Base-by-base conservation (phyloP, 2,797 vertebrate genomes). In the Mionectes olivaceus region DNA sequence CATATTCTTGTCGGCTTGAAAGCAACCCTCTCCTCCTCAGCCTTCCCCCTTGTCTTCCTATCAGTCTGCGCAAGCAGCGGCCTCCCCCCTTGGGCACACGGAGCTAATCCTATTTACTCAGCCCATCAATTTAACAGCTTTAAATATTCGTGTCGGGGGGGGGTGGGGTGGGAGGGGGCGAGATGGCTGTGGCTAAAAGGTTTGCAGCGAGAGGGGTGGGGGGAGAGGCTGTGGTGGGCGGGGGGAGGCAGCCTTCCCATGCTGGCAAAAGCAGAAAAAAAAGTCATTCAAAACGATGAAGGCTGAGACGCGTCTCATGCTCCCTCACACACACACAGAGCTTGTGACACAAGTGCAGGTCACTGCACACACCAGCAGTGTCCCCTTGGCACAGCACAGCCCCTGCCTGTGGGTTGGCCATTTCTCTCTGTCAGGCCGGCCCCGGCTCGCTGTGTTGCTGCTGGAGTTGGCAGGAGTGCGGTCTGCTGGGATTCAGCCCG, bases 51-150 rank as follows among this genome's bases (percentile, higher is more conserved):
- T 92, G 93, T 95, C 97, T 96, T 91, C 81, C 96, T 96, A 94
- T 97, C 92, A 89, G 94, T 73, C 96, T 95, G 71, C 94, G 96
- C 95, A 97, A 96, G 97, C 86, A 68, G 90, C 10, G 21, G 73
- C 53, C 96, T 95, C 92, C 95, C 91, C 71, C 85, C 79, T 95
- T 92, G 94, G 97, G 97, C 97, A 95, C 94, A 95, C 39, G 37
- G 96, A 97, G 95, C 96, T 98, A 98, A 98, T 98, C 98, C 98
- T 98, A 97, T 98, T 98, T 98, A 97, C 97, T 96, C 83, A 96
- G 95, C 95, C 97, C 97, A 97, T 98, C 97, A 97, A 96, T 97
- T 98, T 98, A 98, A 97, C 97, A 97, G 97, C 97, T 97, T 97
- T 98, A 97, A 97, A 98, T 97, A 96, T 97, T 97, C 90, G 3